phyloP scores from a whole-genome alignment of 1,140 invertebrate genomes.

The Solenopsis invicta region DNA sequence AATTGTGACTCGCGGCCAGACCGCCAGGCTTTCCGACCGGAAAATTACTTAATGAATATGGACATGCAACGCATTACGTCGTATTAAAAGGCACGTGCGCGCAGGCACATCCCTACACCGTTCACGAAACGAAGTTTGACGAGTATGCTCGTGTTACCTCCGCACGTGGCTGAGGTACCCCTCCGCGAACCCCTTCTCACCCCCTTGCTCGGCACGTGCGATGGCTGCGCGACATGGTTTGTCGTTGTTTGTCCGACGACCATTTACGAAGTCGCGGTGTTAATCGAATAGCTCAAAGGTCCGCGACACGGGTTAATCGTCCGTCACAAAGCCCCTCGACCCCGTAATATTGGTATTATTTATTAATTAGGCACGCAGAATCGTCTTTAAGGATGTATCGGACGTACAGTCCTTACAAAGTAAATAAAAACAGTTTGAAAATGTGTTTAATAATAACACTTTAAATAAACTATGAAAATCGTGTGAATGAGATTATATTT shows the following conservation, averaged over 20 bases:
- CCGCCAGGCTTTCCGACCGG: conserved; percentile 61
- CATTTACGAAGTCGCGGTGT: conserved; percentile 42
- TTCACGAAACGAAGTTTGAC: conserved; percentile 66
- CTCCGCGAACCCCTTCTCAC: conserved; percentile 47
- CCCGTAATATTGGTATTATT: not conserved
- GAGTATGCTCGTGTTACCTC: conserved; percentile 75
- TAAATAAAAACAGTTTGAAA: no score
- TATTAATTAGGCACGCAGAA: not conserved
- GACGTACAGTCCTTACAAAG: no score
- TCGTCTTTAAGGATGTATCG: not conserved
- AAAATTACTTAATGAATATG: conserved; percentile 86
- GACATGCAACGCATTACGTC: conserved; percentile 84
- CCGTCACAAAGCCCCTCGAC: conserved; percentile 6
- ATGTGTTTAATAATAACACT: no score
- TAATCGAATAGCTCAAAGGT: conserved; percentile 46
- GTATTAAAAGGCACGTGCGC: conserved; percentile 83
- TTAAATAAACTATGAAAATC: no score
- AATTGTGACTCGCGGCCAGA: conserved; percentile 33
- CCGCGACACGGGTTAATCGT: conserved; percentile 20
- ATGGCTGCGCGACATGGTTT: conserved; percentile 57
- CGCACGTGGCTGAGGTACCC: conserved; percentile 33
- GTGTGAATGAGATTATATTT: no score
- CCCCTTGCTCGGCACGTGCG: conserved; percentile 43
- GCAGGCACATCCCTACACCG: conserved; percentile 71
- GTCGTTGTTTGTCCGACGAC: conserved; percentile 62